Percentiles rank a stretch among this genome's conserved stretches.
phyloP scores from a whole-genome alignment of 2,113 vertebrate genomes.

The Anhinga rufa region DNA sequence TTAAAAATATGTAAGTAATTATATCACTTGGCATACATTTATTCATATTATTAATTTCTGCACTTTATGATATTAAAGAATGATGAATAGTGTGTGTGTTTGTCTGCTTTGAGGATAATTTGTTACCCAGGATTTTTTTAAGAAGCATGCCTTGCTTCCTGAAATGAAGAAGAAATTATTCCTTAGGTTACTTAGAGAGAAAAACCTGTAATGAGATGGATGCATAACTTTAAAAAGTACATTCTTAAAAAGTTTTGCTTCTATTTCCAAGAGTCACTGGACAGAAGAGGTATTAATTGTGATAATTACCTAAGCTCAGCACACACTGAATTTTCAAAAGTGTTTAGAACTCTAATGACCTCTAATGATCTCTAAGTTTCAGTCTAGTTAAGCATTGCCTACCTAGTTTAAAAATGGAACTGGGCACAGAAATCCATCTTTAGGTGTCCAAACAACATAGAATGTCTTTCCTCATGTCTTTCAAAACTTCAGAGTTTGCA shows the following conservation, averaged over 20 bases:
- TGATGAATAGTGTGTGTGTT: neutral
- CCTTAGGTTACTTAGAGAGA: neutral
- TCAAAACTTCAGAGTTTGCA: neutral
- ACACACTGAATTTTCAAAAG: neutral
- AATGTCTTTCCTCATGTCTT: neutral
- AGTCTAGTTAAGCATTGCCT: neutral
- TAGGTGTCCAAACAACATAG: neutral
- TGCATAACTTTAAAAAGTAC: accelerated
- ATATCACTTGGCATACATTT: neutral
- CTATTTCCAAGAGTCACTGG: neutral
- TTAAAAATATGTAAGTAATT: neutral
- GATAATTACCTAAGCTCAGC: neutral
- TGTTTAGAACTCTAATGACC: neutral
- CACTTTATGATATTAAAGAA: neutral
- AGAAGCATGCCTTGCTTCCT: neutral
- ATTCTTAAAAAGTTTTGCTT: neutral
- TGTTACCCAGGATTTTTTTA: neutral
- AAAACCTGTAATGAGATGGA: neutral
- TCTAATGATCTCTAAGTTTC: no score
- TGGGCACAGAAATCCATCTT: neutral
- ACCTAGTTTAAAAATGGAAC: neutral
- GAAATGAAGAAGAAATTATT: neutral
- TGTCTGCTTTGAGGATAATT: neutral
- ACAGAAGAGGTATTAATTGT: neutral
- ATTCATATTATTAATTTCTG: neutral